These are phyloP conservation scores for Meandrusa payeni DNA, from an alignment of 2,888 invertebrate species.

Conservation along the genomic window DNA sequence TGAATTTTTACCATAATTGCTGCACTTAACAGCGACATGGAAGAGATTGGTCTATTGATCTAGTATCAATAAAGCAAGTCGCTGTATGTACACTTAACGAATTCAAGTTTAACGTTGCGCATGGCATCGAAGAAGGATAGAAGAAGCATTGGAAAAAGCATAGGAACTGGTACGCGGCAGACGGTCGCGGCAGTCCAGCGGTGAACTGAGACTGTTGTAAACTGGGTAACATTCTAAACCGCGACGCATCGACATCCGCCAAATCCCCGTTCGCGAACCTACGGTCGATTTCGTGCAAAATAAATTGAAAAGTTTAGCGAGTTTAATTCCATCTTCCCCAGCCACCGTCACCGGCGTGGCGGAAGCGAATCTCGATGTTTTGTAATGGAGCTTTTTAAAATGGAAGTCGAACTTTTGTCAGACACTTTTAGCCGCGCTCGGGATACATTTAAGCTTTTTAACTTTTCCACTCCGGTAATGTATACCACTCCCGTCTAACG, in stretches of 20 bases:
- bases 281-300: conserved; percentile 68
- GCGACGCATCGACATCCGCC: conserved; percentile 37
- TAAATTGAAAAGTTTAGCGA: conserved; percentile 72
- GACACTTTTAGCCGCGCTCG: conserved; percentile 80
- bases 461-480: conserved; percentile 81
- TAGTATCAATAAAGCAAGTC: conserved; percentile 21
- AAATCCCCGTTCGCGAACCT: conserved; percentile 46
- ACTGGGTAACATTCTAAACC: conserved; percentile 27
- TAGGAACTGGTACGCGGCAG: conserved; percentile 42
- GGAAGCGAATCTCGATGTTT: conserved; percentile 80
- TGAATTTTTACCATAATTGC: no score
- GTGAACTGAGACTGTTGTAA: conserved; percentile 13
- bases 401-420: conserved; percentile 81
- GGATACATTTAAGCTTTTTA: conserved; percentile 82
- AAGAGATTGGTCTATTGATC: no score
- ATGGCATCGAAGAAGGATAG: conserved; percentile 45
- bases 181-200: no score
- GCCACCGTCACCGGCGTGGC: conserved; percentile 66
- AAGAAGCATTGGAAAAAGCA: conserved; percentile 40
- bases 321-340: conserved; percentile 68
- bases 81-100: conserved; percentile 59
- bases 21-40: no score
- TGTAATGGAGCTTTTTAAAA: conserved; percentile 82
- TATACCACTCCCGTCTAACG: conserved; percentile 72
- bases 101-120: conserved; percentile 69